Base-by-base conservation (phyloP, 2,113 vertebrate species). In the Platanista minor region DNA sequence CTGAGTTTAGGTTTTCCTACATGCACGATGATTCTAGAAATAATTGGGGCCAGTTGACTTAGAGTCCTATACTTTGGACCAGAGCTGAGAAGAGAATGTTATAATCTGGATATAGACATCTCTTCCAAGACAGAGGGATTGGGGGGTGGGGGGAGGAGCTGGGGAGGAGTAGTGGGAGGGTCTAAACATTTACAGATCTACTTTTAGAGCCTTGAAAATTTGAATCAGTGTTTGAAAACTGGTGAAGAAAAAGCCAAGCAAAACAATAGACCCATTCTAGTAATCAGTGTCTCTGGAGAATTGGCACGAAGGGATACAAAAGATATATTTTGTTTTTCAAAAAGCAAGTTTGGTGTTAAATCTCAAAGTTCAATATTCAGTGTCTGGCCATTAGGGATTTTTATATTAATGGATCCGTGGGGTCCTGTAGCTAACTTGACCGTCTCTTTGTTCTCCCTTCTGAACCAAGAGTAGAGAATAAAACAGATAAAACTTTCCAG, bases 151-250 rank as follows among this genome's bases (percentile, higher is more conserved):
- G 21, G 49, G 49, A 49, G 27, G 14, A 25, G 23, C n/a, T 2
- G 10, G 12, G 8, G 21, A 52, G 14, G 14, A 49, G n/a, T 33
- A 8, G 57, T 27, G 2, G 25, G 25, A 62, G 31, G 49, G 15
- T 61, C 33, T 93, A 81, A 71, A 71, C 78, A 83, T 87, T 88
- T 90, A 36, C 74, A 10, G 64, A 25, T 71, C 49, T 95, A 2
- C 81, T 75, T 78, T 54, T 74, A 57, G 83, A 92, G 39, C 13
- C 52, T 14, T 20, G 36, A 20, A 93, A 71, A 41, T 72, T 92
- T 91, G 84, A 77, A 43, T 82, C 8, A 81, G 11, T 93, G 78
- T 89, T 96, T 94, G 57, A 91, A 85, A 92, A 72, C 74, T 88
- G 31, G 29, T 86, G 27, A 93, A 71, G 27, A 78, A 91, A 94